A percentile compares a stretch with the other conserved stretches of the same genome.
These are phyloP conservation scores for Xenus cinereus DNA, from an alignment of 2,113 vertebrate genomes.

Conservation along the genomic window DNA sequence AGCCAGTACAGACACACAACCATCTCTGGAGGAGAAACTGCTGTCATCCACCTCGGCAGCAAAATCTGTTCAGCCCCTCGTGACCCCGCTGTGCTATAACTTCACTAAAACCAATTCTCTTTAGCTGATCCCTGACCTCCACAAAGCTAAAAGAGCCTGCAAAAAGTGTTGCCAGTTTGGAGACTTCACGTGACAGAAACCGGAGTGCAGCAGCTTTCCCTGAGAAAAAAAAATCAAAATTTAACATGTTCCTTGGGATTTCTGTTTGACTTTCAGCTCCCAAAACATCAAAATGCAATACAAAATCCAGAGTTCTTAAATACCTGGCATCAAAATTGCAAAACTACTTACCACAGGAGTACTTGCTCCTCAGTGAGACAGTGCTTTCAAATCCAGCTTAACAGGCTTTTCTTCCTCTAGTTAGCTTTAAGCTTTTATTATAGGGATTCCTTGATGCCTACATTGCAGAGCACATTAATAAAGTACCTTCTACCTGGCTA, in stretches of 20 bases:
- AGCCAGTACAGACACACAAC: background rate
- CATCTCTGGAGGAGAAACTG: background rate
- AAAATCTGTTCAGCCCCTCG: background rate
- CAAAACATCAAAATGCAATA: background rate
- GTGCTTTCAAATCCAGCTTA: constrained; percentile 28
- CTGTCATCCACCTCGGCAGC: background rate
- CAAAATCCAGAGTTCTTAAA: background rate
- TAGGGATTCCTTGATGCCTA: background rate
- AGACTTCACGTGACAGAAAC: background rate
- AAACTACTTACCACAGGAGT: background rate
- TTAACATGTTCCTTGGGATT: constrained; percentile 8
- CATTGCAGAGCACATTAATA: background rate
- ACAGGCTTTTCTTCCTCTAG: constrained; percentile 35
- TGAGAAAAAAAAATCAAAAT: background rate
- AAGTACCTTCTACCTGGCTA: background rate
- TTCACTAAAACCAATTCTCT: background rate
- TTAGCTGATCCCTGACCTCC: background rate
- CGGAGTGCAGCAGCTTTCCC: background rate
- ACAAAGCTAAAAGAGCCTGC: background rate
- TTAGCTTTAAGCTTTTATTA: constrained; percentile 38
- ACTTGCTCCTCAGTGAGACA: background rate
- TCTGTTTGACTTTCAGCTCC: background rate
- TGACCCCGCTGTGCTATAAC: background rate
- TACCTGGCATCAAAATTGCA: background rate
- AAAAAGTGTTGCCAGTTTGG: background rate